These are phyloP conservation scores for Ornithorhynchus anatinus DNA, from an alignment of 2,113 vertebrate genomes.

Conservation along the genomic window DNA sequence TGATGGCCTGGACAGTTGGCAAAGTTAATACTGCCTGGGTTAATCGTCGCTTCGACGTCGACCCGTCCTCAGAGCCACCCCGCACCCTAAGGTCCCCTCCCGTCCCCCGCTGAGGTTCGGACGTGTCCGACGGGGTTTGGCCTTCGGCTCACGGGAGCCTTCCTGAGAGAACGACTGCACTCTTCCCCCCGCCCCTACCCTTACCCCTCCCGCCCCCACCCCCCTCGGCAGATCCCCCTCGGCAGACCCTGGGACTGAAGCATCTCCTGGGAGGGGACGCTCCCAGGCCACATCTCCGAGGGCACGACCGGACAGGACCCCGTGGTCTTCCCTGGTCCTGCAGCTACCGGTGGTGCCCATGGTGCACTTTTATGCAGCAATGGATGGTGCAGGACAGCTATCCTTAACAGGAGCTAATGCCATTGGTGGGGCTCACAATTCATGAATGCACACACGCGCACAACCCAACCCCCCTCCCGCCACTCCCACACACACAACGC, in stretches of 20 bases:
- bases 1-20: neutral
- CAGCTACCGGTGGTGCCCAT: neutral
- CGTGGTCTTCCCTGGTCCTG: no score
- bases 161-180: neutral
- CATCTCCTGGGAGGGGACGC: no score
- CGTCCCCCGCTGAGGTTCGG: neutral
- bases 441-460: neutral
- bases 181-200: no score
- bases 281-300: no score
- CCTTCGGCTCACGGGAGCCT: neutral
- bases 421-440: neutral
- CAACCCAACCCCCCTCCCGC: neutral
- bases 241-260: no score
- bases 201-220: neutral
- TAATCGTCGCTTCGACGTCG: neutral
- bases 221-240: neutral
- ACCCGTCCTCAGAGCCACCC: neutral
- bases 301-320: no score
- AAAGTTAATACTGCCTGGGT: conserved; percentile 29
- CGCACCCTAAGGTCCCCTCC: neutral
- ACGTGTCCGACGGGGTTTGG: fast-evolving
- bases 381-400: neutral
- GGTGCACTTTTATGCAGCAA: neutral
- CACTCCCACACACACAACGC: neutral
- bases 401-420: neutral